Evolutionary conservation across 2,113 vertebrate genomes (phyloP), one percentile per base, ranked within the genome.

Genomic region (Aramus guarauna): DNA sequence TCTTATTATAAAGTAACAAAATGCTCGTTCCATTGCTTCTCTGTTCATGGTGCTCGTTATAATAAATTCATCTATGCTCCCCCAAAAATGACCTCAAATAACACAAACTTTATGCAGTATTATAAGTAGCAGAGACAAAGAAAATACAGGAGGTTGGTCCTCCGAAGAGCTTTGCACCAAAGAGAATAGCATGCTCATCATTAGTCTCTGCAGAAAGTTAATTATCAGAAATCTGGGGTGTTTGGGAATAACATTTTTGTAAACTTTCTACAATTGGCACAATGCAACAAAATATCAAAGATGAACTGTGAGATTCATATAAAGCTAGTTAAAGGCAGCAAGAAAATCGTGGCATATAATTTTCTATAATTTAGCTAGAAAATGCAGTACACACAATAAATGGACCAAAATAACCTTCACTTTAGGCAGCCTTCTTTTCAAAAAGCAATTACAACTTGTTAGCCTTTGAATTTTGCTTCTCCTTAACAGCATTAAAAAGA

Each of bases 301-400:
- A 82, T 79, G 17, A 82, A 88, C 24, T 69, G 3, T 63, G 56
- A 68, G 50, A 30, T 66, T 92, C 18, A 27, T 53, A 71, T 48
- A 78, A 88, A 94, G 47, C 81, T 82, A 27, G 72, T 73, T 81
- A 72, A 78, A 71, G 69, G 73, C 75, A 84, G 41, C 37, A 91
- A 88, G 62, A 91, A 87, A 94, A 71, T 26, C 23, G 32, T 72
- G 88, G 50, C 22, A 77, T 89, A 50, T 85, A 94, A 93, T 96
- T 95, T 96, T 91, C 79, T 87, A 72, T 94, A 96, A 94, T 96
- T 97, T 91, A 90, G 45, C 71, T 72, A 92, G 60, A 45, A 95
- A 90, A 95, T 90, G 50, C 47, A 81, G 63, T 72, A 80, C 82
- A 94, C 39, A 68, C 12, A 89, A 50, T 56, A 96, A 96, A 92